Evolutionary conservation across 2,888 invertebrate species (phyloP), one percentile per base, ranked within the genome.

Genomic region (Athalia cordata): DNA sequence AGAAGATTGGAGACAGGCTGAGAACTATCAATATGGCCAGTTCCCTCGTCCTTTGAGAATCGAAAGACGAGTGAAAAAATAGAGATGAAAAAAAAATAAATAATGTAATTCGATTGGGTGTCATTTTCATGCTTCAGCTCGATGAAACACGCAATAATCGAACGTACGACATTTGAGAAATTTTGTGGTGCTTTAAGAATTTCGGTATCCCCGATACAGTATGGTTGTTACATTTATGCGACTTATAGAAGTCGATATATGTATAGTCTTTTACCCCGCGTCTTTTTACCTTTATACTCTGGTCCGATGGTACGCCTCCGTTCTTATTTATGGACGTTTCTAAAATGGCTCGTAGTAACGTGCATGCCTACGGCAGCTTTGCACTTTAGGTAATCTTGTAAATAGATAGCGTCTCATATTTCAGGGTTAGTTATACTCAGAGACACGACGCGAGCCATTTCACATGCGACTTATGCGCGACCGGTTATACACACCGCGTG

Each of bases 331-430:
- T 52, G 50, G 43, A 68, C 52, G n/a, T 55, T 9, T 9, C 9
- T 52, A 5, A 68, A 68, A 52, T 68, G 29, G n/a, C 68, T 67
- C 9, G 29, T 29, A 29, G 67, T 15, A 67, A 67, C 52, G 67
- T 52, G 52, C 52, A 67, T 65, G 47, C n/a, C n/a, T 47, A 13
- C n/a, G 11, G 11, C 13, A 65, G 47, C 47, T 65, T 11, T 47
- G 65, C 47, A 65, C 67, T 67, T 67, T 52, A 49, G 4, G 67
- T 11, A 67, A 67, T 67, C 29, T 67, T 52, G 67, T 15, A 11
- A 52, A 67, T 67, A 29, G 67, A 52, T 50, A 29, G 52, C n/a
- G 7, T 52, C 29, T 8, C 29, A 68, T 68, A 52, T 52, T 68
- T 68, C 52, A 9, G 5, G 15, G 29, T 29, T 4, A 55, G 47